Conservation (phyloP, 2,888 invertebrate species). For the Dichetophora obliterata region DNA sequence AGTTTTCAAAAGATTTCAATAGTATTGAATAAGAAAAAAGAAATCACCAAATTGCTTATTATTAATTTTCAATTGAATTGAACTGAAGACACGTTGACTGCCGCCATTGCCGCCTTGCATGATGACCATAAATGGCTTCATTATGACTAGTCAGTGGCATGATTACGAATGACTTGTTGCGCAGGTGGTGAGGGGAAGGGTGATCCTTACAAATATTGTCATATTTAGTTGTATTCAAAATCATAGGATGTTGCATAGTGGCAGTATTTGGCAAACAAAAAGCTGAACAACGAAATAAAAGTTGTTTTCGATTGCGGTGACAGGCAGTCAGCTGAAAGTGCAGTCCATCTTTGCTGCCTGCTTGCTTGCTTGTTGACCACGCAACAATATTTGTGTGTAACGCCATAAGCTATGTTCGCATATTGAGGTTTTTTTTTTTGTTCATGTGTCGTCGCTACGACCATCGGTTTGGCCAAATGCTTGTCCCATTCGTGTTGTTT, state of each 20-base stretch:
- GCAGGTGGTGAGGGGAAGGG: neutral
- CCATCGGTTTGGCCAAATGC: neutral
- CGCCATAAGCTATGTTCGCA: neutral
- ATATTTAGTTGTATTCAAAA: neutral
- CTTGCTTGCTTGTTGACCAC: neutral
- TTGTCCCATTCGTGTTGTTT: neutral
- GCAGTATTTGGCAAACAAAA: neutral
- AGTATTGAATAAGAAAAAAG: neutral
- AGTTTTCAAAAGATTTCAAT: neutral
- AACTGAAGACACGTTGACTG: constrained; percentile 17
- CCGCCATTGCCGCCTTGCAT: constrained; percentile 10
- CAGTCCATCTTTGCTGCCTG: neutral
- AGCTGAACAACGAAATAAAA: constrained; percentile 19
- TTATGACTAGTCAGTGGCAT: constrained; percentile 4
- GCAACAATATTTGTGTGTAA: neutral
- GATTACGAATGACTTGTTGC: neutral
- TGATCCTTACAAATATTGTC: neutral
- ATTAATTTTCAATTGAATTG: constrained; percentile 1
- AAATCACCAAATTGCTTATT: neutral
- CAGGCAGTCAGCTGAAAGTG: neutral
- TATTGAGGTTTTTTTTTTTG: constrained; percentile 19
- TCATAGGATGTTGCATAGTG: neutral
- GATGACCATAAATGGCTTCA: constrained; percentile 39
- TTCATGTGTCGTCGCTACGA: neutral
- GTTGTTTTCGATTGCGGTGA: constrained; percentile 25